Base-by-base conservation (phyloP, 2,888 invertebrate genomes). In the Ptilodon capucinus region DNA sequence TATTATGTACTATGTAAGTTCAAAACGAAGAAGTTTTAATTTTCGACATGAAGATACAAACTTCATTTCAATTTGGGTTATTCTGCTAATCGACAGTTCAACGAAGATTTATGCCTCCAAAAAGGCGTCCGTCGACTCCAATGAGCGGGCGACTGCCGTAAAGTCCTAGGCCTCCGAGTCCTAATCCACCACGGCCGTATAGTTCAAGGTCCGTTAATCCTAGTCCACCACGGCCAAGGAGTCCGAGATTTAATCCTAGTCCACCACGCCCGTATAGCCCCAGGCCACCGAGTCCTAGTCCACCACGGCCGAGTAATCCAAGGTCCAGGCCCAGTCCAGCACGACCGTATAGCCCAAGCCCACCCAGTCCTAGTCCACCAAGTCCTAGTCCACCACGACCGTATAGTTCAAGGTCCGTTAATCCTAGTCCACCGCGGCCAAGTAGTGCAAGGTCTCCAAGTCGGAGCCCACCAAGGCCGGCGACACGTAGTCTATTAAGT, bases 1-100 rank as follows among this genome's bases (percentile, higher is more conserved):
- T 61, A 57, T 44, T 52, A 45, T 48, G 16, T 32, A 14, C 32
- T 32, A 19, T n/a, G n/a, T 43, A 35, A 28, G 46, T 39, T 44
- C 49, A 48, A 60, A 69, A 65, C 65, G 67, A 67, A 66, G 60
- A 64, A 53, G 51, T 47, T 46, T 40, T 53, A 45, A 50, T 51
- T 53, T 55, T 48, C 44, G 42, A 40, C 4, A 40, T 9, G 25
- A 40, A 40, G 40, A 40, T 40, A 14, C 25, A 14, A 14, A 40
- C 25, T 40, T 40, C 40, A 9, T 25, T 40, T 11, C 21, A 25
- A 25, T n/a, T 21, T 21, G 21, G 40, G 1, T 13, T 3, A 2
- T 8, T 1, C 8, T 16, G 16, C 2, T 7, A 13, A 3, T 13
- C 25, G 0, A n/a, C 11, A 9, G 17, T 4, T 39, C 8, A 39